Base-by-base conservation (phyloP, 2,113 vertebrate species). In the Neotoma lepida region DNA sequence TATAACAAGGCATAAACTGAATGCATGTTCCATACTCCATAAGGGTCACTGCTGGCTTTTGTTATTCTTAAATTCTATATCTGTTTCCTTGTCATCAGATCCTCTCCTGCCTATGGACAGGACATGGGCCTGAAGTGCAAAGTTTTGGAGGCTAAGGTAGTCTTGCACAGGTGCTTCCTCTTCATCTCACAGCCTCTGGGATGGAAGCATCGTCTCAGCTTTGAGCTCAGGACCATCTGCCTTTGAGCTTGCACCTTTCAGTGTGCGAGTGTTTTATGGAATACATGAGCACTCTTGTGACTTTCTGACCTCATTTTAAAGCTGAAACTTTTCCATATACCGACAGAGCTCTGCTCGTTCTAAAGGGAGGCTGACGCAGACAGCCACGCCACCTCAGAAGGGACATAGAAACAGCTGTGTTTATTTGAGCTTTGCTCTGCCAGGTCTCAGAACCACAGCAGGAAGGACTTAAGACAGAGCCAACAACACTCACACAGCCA, bases 381-480 rank as follows among this genome's bases (percentile, higher is more conserved):
- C n/a, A 1, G 86, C 12, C 77, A 94, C 73, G 88, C 89, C 87
- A 84, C 66, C 3, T 95, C 58, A 0, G 94, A 90, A 95, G 88
- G 56, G 91, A 96, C 95, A 88, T 1, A n/a, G 95, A 87, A 98
- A 90, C 98, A 98, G 98, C 97, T 98, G 96, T 98, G 97, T 98
- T 98, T 98, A 97, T 98, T 97, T 98, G 97, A 98, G 93, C 94
- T 97, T 90, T 96, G 94, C 6, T 10, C 94, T 97, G 97, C 97
- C 97, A 98, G 96, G 44, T 97, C 96, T 96, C 89, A 85, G 0
- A 26, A 91, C 97, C 86, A 33, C 95, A 94, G 95, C 95, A 98
- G 95, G 80, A 97, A 98, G 91, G 89, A 86, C 7, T 95, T 58
- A 71, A 82, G 97, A 97, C 96, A 97, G 94, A 97, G 82, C 95